Base-by-base conservation (phyloP, 2,113 vertebrate genomes). In the Brachionichthys hirsutus region DNA sequence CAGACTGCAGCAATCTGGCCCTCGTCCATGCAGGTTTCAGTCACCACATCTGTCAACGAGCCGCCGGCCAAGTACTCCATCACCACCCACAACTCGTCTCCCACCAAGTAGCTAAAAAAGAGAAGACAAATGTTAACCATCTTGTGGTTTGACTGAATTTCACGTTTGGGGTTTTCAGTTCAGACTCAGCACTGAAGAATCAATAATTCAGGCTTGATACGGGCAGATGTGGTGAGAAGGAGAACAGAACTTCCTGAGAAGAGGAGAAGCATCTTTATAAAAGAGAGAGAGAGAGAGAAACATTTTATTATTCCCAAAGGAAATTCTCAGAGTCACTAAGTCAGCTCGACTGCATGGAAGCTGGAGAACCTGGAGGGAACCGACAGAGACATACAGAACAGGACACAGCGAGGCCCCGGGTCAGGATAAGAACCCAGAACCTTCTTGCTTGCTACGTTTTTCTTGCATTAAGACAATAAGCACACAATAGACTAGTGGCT, bases 21-120 rank as follows among this genome's bases (percentile, higher is more conserved):
- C 84, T 99, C 97, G 36, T 99, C 97, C 97, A 99, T 99, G 71
- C 96, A 98, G 0, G 97, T 98, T 88, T 99, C 97, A 0, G 97
- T 99, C 67, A 99, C 97, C 17, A 99, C 97, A 45, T 99, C 97
- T 0, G 97, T 99, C 70, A 99, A 82, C 7, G 97, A 99, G 55
- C 97, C 97, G 20, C 97, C 97, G 9, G 97, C 95, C 90, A 99
- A 84, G 82, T 98, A 99, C 36, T 99, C 97, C 97, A 98, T 99
- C 72, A 99, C 97, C 56, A 99, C 97, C 97, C 97, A 99, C 12
- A 99, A 89, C 66, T 99, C 97, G 75, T 99, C 97, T 48, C 97
- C 97, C 0, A 99, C 97, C 83, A 99, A 91, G 85, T 98, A 99
- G 87, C 97, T 99, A 73, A 22, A 41, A n/a, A 12, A n/a, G 30